Evolutionary conservation across 2,113 vertebrate genomes (phyloP).

Genomic region (Pampusana beccarii): DNA sequence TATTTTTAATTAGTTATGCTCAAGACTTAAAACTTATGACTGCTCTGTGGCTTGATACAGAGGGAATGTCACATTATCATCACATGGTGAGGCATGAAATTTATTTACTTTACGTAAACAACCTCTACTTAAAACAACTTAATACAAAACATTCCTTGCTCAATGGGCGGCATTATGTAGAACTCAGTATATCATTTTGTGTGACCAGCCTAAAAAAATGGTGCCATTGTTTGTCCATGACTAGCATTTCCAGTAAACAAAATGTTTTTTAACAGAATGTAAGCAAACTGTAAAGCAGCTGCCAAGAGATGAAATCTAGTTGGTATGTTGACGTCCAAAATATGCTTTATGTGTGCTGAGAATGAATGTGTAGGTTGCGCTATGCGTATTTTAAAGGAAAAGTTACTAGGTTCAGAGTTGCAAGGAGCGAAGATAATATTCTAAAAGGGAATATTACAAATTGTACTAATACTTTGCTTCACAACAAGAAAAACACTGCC

Average conservation of each 20-base stretch:
- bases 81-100: constrained; percentile 95
- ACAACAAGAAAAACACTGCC: neutral
- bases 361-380: constrained; percentile 53
- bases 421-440: neutral
- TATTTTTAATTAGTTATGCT: constrained; percentile 93
- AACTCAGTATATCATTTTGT: constrained; percentile 67
- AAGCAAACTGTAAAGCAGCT: constrained; percentile 76
- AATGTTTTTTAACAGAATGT: constrained; percentile 88
- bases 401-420: neutral
- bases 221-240: constrained; percentile 77
- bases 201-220: constrained; percentile 75
- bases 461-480: neutral
- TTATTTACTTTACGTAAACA: constrained; percentile 86
- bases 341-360: constrained; percentile 58
- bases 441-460: neutral
- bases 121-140: constrained; percentile 85
- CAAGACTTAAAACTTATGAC: constrained; percentile 76
- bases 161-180: constrained; percentile 76
- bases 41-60: constrained; percentile 76
- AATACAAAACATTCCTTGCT: constrained; percentile 75
- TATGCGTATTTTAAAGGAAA: constrained; percentile 42
- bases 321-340: constrained; percentile 60
- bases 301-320: constrained; percentile 78
- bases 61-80: constrained; percentile 92
- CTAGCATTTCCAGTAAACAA: constrained; percentile 88